Base-by-base conservation (phyloP, 1,140 invertebrate genomes). In the Varroa destructor region DNA sequence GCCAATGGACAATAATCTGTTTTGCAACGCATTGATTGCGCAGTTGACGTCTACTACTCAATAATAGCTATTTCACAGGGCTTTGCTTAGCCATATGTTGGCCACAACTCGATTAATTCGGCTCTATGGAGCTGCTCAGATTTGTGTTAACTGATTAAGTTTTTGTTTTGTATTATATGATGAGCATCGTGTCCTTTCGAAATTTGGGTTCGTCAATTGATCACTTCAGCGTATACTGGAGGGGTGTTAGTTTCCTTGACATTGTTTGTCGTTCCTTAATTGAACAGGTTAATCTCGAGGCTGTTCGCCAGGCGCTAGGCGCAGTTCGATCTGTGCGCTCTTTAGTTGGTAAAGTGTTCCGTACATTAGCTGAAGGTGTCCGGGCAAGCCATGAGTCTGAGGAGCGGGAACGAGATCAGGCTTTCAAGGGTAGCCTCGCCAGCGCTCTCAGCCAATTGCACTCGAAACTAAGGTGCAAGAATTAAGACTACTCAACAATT, bases 331-430 rank as follows among this genome's bases (percentile, higher is more conserved):
- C 86, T 2, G 78, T 92, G 46, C 83, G 89, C 71, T 89, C 87
- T 0, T 89, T 86, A 78, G 89, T 91, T 1, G 85, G 87, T 42
- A 84, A 88, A 79, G 87, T 90, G 14, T 91, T 91, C 77, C 88
- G 89, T 77, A 85, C 85, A 1, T 80, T 91, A 58, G 86, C 86
- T 14, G 88, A 88, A 79, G 89, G 89, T 55, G 80, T 90, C 40
- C 79, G 86, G 51, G 71, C 57, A 71, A 42, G 61, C 72, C 87
- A 89, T 79, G 86, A 85, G 1, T 86, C 88, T 77, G 88, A 90
- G 64, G 61, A 67, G 8, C 61, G 61, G 5, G 61, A 67, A 46
- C 40, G 46, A 2, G 61, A 67, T 46, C 61, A 67, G 61, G 61
- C 40, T 46, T 67, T 67, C 61, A 67, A 67, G 46, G 61, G 61